Evolutionary conservation across 2,888 invertebrate genomes (phyloP).

Genomic region (Pasiphila rectangulata): DNA sequence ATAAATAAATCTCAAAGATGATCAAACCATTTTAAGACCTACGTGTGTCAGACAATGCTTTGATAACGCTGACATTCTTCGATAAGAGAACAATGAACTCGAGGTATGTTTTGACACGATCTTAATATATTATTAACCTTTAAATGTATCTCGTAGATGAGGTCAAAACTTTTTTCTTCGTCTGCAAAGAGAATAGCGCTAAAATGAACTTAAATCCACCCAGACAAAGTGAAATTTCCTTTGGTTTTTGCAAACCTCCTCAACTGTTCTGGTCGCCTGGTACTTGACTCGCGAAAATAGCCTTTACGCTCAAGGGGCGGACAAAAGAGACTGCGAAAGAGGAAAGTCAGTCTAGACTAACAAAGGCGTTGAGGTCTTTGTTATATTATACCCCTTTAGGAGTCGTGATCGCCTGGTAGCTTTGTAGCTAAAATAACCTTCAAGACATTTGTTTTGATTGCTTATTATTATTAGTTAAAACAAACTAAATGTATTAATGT

Average conservation of each 20-base stretch:
- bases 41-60: background rate
- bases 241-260: background rate
- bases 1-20: no score
- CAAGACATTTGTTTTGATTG: background rate
- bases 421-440: slow-evolving; percentile 5
- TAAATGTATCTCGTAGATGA: no score
- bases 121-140: no score
- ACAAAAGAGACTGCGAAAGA: no score
- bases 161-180: no score
- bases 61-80: background rate
- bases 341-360: no score
- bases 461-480: background rate
- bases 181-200: no score
- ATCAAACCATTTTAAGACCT: no score
- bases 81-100: background rate
- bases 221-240: no score
- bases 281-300: slow-evolving; percentile 15
- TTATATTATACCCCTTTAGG: background rate
- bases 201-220: no score
- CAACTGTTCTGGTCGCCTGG: slow-evolving; percentile 13
- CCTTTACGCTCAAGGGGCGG: slow-evolving; percentile 1
- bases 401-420: slow-evolving; percentile 12
- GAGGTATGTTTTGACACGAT: no score
- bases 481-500: no score
- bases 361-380: background rate